phyloP scores from a whole-genome alignment of 2,113 vertebrate species.

The Neotoma lepida region DNA sequence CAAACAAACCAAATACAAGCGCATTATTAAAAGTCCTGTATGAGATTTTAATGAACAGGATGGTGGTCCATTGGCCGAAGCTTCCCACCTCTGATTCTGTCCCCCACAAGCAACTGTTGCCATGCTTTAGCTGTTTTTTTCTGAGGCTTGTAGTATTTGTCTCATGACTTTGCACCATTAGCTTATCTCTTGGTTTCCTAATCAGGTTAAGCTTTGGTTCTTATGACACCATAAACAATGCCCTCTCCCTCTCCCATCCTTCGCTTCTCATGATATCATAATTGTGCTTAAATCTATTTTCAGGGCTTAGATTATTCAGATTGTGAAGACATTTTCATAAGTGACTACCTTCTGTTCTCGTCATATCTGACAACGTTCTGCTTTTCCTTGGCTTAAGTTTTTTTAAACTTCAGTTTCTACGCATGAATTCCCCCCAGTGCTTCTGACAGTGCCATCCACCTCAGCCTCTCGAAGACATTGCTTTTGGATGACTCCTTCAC shows the following conservation, averaged over 20 bases:
- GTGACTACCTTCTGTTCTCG: constrained; percentile 13
- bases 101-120: background rate
- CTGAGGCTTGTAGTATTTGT: background rate
- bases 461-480: background rate
- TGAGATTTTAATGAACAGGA: constrained; percentile 37
- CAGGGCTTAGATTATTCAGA: constrained; percentile 18
- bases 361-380: constrained; percentile 38
- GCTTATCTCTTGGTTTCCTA: constrained; percentile 21
- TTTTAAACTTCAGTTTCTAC: constrained; percentile 8
- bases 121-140: background rate
- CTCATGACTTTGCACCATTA: constrained; percentile 21
- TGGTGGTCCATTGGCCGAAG: background rate
- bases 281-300: constrained; percentile 38
- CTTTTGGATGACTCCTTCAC: background rate
- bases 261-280: background rate
- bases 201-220: constrained; percentile 1
- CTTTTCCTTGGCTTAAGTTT: constrained; percentile 38
- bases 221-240: background rate
- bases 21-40: background rate
- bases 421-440: constrained; percentile 14
- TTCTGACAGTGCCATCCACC: background rate
- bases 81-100: background rate
- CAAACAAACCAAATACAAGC: background rate
- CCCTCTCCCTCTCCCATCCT: background rate
- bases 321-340: constrained; percentile 43